Percentiles rank a stretch among this genome's conserved stretches.
These are phyloP conservation scores for Campylomormyrus tamandua DNA, from an alignment of 2,113 vertebrate species.

Conservation along the genomic window DNA sequence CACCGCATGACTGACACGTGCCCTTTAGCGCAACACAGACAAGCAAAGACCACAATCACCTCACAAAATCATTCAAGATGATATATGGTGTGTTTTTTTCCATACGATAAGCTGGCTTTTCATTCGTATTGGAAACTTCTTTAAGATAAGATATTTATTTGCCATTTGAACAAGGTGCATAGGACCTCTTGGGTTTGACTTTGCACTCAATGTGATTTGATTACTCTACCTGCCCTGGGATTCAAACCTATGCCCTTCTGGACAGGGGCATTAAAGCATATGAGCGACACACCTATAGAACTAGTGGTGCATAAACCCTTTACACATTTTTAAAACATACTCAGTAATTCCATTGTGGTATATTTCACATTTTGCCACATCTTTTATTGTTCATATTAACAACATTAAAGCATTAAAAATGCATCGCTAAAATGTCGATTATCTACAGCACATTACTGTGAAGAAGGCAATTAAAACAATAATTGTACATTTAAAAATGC, in stretches of 20 bases:
- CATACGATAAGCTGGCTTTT: neutral
- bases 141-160: neutral
- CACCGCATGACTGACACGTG: conserved; percentile 89
- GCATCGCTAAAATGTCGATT: neutral
- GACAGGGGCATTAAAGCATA: neutral
- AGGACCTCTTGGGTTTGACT: neutral
- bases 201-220: neutral
- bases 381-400: neutral
- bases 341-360: neutral
- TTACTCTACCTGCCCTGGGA: neutral
- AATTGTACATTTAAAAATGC: neutral
- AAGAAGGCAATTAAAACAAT: neutral
- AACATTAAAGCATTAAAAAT: neutral
- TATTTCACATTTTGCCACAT: neutral
- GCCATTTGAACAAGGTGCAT: neutral
- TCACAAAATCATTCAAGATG: neutral
- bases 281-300: neutral
- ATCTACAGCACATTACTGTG: neutral
- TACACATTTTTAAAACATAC: neutral
- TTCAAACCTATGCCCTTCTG: neutral
- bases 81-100: neutral
- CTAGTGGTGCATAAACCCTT: neutral
- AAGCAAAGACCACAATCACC: neutral
- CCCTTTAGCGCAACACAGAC: conserved; percentile 59
- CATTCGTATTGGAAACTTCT: neutral